A percentile compares a stretch with the other conserved stretches of the same genome.
Conservation (phyloP, 2,888 invertebrate species). For the Papilio gigon region DNA sequence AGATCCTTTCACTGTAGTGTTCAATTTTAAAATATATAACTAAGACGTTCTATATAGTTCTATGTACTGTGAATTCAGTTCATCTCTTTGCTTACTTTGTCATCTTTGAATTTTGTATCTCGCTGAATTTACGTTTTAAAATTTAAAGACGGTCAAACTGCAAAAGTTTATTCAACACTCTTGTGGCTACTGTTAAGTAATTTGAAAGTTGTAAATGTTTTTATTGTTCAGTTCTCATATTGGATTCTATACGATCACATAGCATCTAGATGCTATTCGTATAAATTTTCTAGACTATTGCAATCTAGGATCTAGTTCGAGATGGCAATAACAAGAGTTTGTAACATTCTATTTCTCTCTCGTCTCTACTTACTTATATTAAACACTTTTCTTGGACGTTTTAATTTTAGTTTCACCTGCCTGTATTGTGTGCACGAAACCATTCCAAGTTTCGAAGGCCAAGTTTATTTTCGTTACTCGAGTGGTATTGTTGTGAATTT, state of each 20-base stretch:
- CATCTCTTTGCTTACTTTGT: too few relatives aligned
- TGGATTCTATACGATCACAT: not conserved
- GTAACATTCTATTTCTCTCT: not conserved
- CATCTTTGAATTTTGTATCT: not conserved
- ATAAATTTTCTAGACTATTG: too few relatives aligned
- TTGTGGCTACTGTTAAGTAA: not conserved
- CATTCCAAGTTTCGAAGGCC: slow-evolving; percentile 23
- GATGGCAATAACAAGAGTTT: not conserved
- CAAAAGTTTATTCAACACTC: not conserved
- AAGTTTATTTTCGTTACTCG: slow-evolving; percentile 40
- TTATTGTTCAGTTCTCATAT: not conserved
- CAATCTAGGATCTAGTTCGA: too few relatives aligned
- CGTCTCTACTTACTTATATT: not conserved
- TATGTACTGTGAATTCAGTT: too few relatives aligned
- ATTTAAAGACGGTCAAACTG: not conserved
- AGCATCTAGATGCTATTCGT: not conserved
- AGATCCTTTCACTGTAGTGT: too few relatives aligned
- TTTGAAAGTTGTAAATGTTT: not conserved
- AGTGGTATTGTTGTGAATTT: slow-evolving; percentile 54
- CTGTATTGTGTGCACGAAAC: slow-evolving; percentile 17
- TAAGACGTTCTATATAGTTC: too few relatives aligned
- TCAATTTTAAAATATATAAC: too few relatives aligned
- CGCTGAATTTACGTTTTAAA: not conserved
- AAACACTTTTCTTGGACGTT: not conserved
- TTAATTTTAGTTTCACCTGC: slow-evolving; percentile 10